A percentile compares a stretch with the other conserved stretches of the same genome.
phyloP scores from a whole-genome alignment of 2,113 vertebrate species.

The Corythaeola cristata region DNA sequence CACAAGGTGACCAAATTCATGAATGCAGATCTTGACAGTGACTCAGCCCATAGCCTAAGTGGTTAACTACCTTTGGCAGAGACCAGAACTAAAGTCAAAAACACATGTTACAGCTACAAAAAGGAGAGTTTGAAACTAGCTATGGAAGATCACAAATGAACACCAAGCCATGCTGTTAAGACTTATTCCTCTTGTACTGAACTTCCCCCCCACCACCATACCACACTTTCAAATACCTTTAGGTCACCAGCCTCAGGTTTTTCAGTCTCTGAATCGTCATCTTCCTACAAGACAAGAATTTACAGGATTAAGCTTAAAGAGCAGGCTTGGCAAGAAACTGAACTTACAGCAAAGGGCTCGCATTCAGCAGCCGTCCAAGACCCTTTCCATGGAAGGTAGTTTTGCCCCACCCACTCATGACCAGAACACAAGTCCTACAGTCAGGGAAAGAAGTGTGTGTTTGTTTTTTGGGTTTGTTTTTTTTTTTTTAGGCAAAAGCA shows the following conservation, averaged over 20 bases:
- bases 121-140: not conserved
- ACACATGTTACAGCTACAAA: not conserved
- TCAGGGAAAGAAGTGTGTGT: not conserved
- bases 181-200: slow-evolving; percentile 42
- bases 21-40: not conserved
- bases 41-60: not conserved
- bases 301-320: slow-evolving; percentile 81
- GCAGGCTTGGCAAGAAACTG: slow-evolving; percentile 55
- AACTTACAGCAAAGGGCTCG: slow-evolving; percentile 59
- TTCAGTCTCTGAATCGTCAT: slow-evolving; percentile 95
- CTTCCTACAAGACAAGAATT: slow-evolving; percentile 94
- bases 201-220: slow-evolving; percentile 61
- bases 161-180: slow-evolving; percentile 52
- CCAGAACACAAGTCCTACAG: not conserved
- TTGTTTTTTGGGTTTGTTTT: not conserved
- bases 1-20: not conserved
- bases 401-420: slow-evolving; percentile 10
- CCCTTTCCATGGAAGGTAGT: slow-evolving; percentile 5
- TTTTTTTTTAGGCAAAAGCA: not conserved
- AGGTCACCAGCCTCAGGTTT: slow-evolving; percentile 90
- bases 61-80: not conserved
- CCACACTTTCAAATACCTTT: slow-evolving; percentile 89
- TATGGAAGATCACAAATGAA: not conserved
- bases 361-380: slow-evolving; percentile 30
- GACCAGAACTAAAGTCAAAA: not conserved